Evolutionary conservation across 2,888 invertebrate genomes (phyloP), one percentile per base, ranked within the genome.

Genomic region (Heteropelma amictum): DNA sequence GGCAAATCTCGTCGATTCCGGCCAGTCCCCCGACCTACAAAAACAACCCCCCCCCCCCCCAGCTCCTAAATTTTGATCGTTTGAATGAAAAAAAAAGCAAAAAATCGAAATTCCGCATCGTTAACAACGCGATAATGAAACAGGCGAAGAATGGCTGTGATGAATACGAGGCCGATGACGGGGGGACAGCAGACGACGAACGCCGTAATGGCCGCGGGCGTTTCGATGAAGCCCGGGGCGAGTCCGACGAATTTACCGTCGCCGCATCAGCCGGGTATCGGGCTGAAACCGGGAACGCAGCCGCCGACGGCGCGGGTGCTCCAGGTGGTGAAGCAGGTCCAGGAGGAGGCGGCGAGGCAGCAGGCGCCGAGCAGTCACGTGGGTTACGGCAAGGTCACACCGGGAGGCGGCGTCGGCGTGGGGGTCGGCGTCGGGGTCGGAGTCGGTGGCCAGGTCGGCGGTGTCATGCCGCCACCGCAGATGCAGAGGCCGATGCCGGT

Each of bases 271-370:
- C 90, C 91, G 42, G 92, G 92, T 23, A 91, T 92, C 73, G 93
- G 93, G 19, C 90, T 93, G 85, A 93, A 93, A 72, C 94, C 94
- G 1, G 93, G 93, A 2, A 92, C 93, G 0, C 94, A 94, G 85
- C 93, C 93, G 10, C 94, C 95, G 7, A 93, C 95, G 7, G 93
- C 94, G 3, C 95, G 95, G 87, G 96, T 97, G 58, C 92, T 96
- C 82, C 96, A 96, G 89, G 95, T 94, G 72, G 92, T 95, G 63
- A 95, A 95, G 83, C 95, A 95, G 91, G 95, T 97, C 2, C 97
- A 97, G 88, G 97, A 97, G 86, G 97, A 97, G 87, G 97, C 97
- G 58, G 97, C 97, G 6, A 91, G 97, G 47, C 97, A 97, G 86
- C 96, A 96, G 87, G 95, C 94, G 51, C 95, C 96, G 33, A 68